Evolutionary conservation across 2,113 vertebrate genomes (phyloP).

Genomic region (Pangasianodon gigas): DNA sequence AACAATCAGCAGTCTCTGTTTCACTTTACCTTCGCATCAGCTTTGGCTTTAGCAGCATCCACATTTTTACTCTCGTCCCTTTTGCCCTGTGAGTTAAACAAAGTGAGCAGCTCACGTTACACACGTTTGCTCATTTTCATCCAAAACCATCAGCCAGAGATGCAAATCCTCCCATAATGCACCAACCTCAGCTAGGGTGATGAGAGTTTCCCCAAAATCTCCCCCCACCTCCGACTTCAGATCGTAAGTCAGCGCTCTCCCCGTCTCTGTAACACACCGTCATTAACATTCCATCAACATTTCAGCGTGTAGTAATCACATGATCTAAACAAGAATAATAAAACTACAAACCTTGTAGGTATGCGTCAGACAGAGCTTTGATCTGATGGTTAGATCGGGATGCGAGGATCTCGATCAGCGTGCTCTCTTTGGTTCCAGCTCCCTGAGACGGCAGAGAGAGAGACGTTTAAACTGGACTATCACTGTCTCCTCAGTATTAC

Average conservation of each 20-base stretch:
- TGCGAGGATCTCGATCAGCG: conserved; percentile 83
- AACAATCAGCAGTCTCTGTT: background rate
- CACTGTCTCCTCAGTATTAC: too few relatives aligned
- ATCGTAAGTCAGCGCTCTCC: conserved; percentile 71
- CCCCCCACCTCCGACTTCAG: conserved; percentile 82
- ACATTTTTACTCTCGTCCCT: conserved; percentile 75
- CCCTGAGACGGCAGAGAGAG: conserved; percentile 68
- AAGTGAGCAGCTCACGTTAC: background rate
- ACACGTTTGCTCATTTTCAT: conserved; percentile 8
- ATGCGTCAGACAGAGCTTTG: conserved; percentile 77
- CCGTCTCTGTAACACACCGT: conserved; percentile 70
- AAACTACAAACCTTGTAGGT: conserved; percentile 75
- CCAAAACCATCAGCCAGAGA: conserved; percentile 1
- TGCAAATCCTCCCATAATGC: conserved; percentile 10
- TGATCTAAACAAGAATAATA: background rate
- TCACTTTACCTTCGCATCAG: conserved; percentile 75
- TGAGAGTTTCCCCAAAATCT: conserved; percentile 79
- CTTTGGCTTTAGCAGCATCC: conserved; percentile 76
- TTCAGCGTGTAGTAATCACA: background rate
- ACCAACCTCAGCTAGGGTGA: conserved; percentile 79
- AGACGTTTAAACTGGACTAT: background rate
- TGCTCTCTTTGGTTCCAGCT: conserved; percentile 76
- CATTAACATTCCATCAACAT: background rate
- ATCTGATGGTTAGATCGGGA: conserved; percentile 82
- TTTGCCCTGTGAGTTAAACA: conserved; percentile 68